Evolutionary conservation across 2,888 invertebrate genomes (phyloP).

Genomic region (Dolichopus griseipennis): DNA sequence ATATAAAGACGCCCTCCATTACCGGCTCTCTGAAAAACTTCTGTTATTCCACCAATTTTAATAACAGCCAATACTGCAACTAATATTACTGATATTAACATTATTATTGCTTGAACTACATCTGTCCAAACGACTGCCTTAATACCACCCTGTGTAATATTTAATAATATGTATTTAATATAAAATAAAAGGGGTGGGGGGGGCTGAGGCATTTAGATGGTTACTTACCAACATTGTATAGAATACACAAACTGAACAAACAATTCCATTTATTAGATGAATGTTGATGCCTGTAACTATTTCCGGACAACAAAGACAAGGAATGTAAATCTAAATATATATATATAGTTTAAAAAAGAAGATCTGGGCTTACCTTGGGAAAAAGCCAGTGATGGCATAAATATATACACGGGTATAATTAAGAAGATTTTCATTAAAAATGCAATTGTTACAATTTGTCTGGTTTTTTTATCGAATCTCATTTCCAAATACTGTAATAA

Average conservation of each 20-base stretch:
- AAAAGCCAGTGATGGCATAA: constrained; percentile 38
- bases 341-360: no score
- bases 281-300: constrained; percentile 46
- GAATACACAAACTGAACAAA: constrained; percentile 46
- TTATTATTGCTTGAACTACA: constrained; percentile 43
- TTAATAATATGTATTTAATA: constrained; percentile 7
- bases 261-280: constrained; percentile 44
- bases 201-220: constrained; percentile 44
- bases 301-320: not conserved
- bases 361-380: constrained; percentile 40
- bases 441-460: constrained; percentile 33
- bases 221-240: constrained; percentile 46
- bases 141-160: constrained; percentile 43
- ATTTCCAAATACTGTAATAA: constrained; percentile 36
- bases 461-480: constrained; percentile 34
- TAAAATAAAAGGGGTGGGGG: constrained; percentile 42
- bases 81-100: constrained; percentile 39
- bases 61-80: constrained; percentile 39
- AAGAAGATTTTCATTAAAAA: constrained; percentile 34
- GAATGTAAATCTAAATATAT: not conserved
- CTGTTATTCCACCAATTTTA: constrained; percentile 40
- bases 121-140: constrained; percentile 50
- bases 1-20: constrained; percentile 39
- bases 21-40: constrained; percentile 36
- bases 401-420: constrained; percentile 36